Evolutionary conservation across 2,113 vertebrate species (phyloP), one percentile per base, ranked within the genome.

Genomic region (Centropus unirufus): DNA sequence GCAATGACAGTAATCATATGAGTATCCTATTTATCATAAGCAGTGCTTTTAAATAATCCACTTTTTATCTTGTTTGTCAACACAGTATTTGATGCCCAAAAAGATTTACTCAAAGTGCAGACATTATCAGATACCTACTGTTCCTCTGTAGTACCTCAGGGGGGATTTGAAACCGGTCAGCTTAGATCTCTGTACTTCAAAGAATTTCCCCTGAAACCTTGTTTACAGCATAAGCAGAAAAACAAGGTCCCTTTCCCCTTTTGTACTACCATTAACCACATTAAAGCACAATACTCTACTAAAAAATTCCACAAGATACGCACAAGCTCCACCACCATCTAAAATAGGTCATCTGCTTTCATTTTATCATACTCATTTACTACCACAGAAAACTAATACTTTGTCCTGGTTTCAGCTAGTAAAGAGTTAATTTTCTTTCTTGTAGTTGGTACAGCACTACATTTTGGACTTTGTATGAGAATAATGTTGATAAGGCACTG

Each of bases 171-270:
- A 97, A 93, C 87, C 55, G 9, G 29, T 89, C 86, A 95, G 85
- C 95, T 98, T 97, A 98, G 97, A 98, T 98, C 96, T 98, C 93
- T 9, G 14, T 47, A 97, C 98, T 98, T 98, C 97, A 98, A 98
- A 98, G 97, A 88, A 75, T 93, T 97, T 95, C 90, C 96, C 96
- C 96, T 97, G 97, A 97, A 98, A 97, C 95, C 93, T 54, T 98
- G 97, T 98, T 98, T 98, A 97, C 94, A 97, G 82, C 70, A 81
- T 88, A 96, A 97, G 52, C 92, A 97, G 82, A 91, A 97, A 97
- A 97, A 90, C 68, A 97, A 93, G 95, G 95, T 96, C 94, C 69
- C 83, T 91, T 93, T 97, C 83, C 75, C 95, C 93, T 94, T 98
- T 96, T 97, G 84, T 96, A 96, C 89, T 97, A 96, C 93, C 92